Conservation (phyloP, 2,797 vertebrate species). For the Hylomyscus alleni region DNA sequence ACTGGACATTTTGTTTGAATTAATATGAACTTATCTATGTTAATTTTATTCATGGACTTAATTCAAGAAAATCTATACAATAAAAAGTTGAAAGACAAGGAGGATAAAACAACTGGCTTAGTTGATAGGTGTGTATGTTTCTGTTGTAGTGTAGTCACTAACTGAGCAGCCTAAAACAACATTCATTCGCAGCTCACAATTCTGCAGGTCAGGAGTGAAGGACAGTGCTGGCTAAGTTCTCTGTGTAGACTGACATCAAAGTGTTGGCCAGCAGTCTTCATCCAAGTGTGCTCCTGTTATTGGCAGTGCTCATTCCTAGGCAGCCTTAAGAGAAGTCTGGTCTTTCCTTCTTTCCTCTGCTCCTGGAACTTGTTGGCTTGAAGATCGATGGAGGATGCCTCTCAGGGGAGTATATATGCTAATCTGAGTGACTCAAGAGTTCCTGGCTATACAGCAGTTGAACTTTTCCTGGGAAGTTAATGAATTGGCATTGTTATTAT, state of each 20-base stretch:
- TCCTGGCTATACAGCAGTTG: neutral
- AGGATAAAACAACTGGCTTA: neutral
- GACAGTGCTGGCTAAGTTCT: neutral
- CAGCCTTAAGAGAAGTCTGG: conserved; percentile 7
- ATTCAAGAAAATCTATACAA: neutral
- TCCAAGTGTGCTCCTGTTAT: neutral
- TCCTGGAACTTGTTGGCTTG: neutral
- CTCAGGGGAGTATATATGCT: neutral
- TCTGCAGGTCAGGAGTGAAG: conserved; percentile 4
- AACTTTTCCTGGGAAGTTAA: conserved; percentile 52
- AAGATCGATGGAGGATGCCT: neutral
- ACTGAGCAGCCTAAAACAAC: neutral
- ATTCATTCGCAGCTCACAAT: neutral
- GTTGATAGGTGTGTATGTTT: neutral
- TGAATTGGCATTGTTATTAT: conserved; percentile 3
- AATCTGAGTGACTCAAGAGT: neutral
- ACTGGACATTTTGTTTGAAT: conserved; percentile 32
- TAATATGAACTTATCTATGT: conserved; percentile 58
- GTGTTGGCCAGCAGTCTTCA: conserved; percentile 13
- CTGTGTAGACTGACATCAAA: conserved; percentile 28
- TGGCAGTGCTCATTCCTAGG: conserved; percentile 26
- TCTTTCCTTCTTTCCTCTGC: neutral
- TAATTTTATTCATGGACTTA: conserved; percentile 58
- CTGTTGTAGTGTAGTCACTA: neutral
- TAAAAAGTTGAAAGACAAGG: conserved; percentile 20